These are phyloP conservation scores for Epirrhoe alternata DNA, from an alignment of 2,888 invertebrate genomes.

Conservation along the genomic window DNA sequence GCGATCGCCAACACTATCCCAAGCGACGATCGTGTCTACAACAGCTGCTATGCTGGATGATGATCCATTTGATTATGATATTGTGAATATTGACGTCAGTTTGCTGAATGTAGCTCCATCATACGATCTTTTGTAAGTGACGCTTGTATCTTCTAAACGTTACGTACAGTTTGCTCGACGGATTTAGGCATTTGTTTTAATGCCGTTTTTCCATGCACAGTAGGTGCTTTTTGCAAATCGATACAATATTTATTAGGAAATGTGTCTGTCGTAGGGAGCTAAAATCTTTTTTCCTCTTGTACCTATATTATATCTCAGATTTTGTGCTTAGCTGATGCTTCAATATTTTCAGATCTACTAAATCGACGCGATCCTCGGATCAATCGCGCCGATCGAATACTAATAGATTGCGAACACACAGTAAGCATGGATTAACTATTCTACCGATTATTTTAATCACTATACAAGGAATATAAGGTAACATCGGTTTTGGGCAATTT, in stretches of 20 bases:
- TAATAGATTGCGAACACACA: constrained; percentile 21
- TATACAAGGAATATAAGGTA: too few relatives aligned
- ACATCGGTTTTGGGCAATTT: background rate
- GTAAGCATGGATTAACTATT: background rate
- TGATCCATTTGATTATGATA: constrained; percentile 77
- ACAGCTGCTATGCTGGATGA: constrained; percentile 59
- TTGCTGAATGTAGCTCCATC: constrained; percentile 57
- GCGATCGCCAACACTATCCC: constrained; percentile 46
- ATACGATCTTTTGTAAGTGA: constrained; percentile 53
- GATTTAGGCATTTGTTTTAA: too few relatives aligned
- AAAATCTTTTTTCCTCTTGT: too few relatives aligned
- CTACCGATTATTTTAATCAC: background rate
- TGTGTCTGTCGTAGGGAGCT: too few relatives aligned
- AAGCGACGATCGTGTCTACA: constrained; percentile 46
- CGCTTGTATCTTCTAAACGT: background rate
- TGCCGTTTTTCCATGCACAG: too few relatives aligned
- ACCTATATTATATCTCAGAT: too few relatives aligned
- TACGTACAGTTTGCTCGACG: too few relatives aligned
- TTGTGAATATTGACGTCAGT: constrained; percentile 71
- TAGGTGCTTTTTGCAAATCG: too few relatives aligned
- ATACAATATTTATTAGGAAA: too few relatives aligned
- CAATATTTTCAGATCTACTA: constrained; percentile 7
- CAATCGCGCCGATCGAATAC: constrained; percentile 14
- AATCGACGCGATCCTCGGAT: background rate
- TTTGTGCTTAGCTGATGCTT: background rate